Evolutionary conservation across 1,140 invertebrate genomes (phyloP).

Genomic region (Platyura marginata): DNA sequence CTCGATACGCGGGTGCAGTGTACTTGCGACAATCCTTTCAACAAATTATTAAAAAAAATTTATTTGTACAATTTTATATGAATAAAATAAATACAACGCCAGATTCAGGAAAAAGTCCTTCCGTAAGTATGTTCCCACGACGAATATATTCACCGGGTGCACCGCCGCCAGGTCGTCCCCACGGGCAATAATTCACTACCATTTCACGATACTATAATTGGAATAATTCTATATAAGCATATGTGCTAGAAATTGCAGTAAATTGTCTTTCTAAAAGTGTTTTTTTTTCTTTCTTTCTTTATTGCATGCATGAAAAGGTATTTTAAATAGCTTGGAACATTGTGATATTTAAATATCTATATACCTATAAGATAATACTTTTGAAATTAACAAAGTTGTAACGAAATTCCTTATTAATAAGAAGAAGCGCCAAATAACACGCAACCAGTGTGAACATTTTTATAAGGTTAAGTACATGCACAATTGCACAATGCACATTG

Average conservation of each 20-base stretch:
- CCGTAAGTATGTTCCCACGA: constrained; percentile 25
- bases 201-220: constrained; percentile 27
- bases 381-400: too few relatives aligned
- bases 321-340: too few relatives aligned
- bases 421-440: too few relatives aligned
- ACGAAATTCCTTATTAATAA: too few relatives aligned
- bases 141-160: constrained; percentile 25
- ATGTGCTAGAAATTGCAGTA: not conserved
- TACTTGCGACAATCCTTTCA: constrained; percentile 9
- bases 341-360: too few relatives aligned
- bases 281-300: not conserved
- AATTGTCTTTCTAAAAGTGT: not conserved
- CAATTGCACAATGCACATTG: too few relatives aligned
- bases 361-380: too few relatives aligned
- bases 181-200: constrained; percentile 27
- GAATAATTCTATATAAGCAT: too few relatives aligned
- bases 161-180: constrained; percentile 22
- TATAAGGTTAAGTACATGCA: too few relatives aligned
- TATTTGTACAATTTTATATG: too few relatives aligned
- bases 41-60: not conserved
- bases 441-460: too few relatives aligned
- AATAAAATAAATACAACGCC: constrained; percentile 18
- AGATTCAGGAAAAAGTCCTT: constrained; percentile 28
- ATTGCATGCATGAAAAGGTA: too few relatives aligned
- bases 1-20: constrained; percentile 8